phyloP scores from a whole-genome alignment of 1,140 invertebrate species.

The Aphis gossypii region DNA sequence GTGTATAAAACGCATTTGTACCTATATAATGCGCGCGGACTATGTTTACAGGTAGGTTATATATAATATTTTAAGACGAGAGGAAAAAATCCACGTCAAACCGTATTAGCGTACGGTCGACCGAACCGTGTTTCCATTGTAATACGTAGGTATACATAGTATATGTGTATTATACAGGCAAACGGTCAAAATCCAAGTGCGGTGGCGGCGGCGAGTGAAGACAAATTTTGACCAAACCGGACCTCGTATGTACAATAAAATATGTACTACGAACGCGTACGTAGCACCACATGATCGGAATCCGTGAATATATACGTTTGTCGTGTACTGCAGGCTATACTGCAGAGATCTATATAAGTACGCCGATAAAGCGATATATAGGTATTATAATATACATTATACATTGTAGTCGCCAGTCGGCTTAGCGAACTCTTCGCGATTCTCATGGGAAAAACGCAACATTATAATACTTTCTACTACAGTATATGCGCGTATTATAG shows the following conservation, averaged over 20 bases:
- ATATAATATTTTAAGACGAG: neutral
- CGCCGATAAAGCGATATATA: neutral
- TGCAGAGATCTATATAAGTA: neutral
- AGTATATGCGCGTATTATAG: neutral
- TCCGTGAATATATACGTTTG: neutral
- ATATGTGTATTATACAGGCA: neutral
- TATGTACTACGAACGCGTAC: too few relatives aligned
- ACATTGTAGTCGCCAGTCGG: neutral
- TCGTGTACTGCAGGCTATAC: neutral
- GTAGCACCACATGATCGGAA: neutral
- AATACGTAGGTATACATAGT: too few relatives aligned
- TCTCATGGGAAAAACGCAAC: conserved; percentile 50
- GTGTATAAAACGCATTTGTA: neutral
- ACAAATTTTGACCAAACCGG: conserved; percentile 12
- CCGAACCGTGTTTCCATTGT: conserved; percentile 19
- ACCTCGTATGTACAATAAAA: neutral
- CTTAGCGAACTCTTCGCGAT: neutral
- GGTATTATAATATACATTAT: too few relatives aligned
- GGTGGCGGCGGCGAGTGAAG: neutral
- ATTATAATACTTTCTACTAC: neutral
- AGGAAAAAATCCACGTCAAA: conserved; percentile 41
- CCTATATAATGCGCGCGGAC: neutral
- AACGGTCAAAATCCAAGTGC: conserved; percentile 35
- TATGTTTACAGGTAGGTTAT: neutral
- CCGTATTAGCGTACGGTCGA: conserved; percentile 50